These are phyloP conservation scores for Aphaenogaster floridana DNA, from an alignment of 1,140 invertebrate genomes.

Conservation along the genomic window DNA sequence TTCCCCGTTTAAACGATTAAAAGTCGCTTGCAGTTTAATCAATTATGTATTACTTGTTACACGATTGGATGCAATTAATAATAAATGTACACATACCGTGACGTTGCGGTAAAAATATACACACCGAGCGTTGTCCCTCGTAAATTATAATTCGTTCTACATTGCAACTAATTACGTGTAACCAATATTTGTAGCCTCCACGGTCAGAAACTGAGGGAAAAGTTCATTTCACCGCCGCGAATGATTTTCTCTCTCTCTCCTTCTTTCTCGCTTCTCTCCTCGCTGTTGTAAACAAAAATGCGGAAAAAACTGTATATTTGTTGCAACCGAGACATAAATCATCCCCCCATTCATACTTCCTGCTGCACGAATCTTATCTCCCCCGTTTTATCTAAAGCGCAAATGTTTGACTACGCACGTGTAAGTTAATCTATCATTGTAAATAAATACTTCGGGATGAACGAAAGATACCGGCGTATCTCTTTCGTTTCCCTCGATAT, in stretches of 20 bases:
- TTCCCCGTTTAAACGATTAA: conserved; percentile 34
- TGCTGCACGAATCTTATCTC: conserved; percentile 42
- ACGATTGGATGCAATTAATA: conserved; percentile 5
- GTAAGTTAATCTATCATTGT: background rate
- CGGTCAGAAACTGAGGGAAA: background rate
- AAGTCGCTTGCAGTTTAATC: conserved; percentile 22
- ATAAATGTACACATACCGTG: background rate
- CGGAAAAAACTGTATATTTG: background rate
- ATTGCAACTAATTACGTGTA: background rate
- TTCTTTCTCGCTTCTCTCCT: background rate
- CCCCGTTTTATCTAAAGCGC: conserved; percentile 29
- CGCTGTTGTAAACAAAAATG: background rate
- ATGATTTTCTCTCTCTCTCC: background rate
- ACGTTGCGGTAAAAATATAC: conserved; percentile 3
- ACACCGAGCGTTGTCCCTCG: background rate
- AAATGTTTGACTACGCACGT: conserved; percentile 33
- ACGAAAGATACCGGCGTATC: background rate
- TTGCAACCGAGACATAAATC: conserved; percentile 5
- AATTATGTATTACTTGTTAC: conserved; percentile 18
- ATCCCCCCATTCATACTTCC: background rate
- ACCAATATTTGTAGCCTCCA: background rate
- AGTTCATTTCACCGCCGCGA: background rate
- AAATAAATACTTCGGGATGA: background rate
- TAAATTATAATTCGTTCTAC: background rate
- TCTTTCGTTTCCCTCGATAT: too few relatives aligned